Evolutionary conservation across 1,140 invertebrate species (phyloP).

Genomic region (Galendromus occidentalis): DNA sequence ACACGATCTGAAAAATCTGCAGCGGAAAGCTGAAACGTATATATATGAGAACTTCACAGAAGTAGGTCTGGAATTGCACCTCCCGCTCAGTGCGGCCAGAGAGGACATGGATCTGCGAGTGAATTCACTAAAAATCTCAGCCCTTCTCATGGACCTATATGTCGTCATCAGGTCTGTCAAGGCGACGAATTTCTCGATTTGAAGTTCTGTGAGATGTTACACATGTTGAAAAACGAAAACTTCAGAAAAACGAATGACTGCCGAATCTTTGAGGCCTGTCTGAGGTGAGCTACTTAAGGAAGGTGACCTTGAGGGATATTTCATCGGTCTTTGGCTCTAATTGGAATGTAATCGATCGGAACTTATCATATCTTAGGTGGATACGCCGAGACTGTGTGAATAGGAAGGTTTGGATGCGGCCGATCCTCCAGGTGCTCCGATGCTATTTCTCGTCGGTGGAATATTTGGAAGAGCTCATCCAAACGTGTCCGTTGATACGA

Average conservation of each 20-base stretch:
- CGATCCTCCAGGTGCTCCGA: background rate
- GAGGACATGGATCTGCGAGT: no score
- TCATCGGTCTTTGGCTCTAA: no score
- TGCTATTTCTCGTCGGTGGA: background rate
- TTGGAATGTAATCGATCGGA: no score
- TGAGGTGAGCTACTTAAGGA: background rate
- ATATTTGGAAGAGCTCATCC: background rate
- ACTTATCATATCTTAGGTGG: background rate
- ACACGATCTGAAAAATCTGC: background rate
- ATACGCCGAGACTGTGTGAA: background rate
- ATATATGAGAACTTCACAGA: background rate
- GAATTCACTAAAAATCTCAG: no score
- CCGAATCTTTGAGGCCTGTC: background rate
- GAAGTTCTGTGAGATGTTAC: conserved; percentile 7
- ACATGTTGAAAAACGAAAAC: background rate
- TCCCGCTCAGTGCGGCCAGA: no score
- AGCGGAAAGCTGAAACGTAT: background rate
- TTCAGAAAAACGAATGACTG: background rate
- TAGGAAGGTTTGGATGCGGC: background rate
- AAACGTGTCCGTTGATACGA: background rate
- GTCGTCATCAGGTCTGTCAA: background rate
- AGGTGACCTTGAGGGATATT: background rate
- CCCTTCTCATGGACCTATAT: no score
- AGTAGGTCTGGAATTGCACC: background rate
- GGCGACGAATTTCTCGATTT: background rate